Base-by-base conservation (phyloP, 2,797 vertebrate species). In the Rhinophrynus dorsalis region DNA sequence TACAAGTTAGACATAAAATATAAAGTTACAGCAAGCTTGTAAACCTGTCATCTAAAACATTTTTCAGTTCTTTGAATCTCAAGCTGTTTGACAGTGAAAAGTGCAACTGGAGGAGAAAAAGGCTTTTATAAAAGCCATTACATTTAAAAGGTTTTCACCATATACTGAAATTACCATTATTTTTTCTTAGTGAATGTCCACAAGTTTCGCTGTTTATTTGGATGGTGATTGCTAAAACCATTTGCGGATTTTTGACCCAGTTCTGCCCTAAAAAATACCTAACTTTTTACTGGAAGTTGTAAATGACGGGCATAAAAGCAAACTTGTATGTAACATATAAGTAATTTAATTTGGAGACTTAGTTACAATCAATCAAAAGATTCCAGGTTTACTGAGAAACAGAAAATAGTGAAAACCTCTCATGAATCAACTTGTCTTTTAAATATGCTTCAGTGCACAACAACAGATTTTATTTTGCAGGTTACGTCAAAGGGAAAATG, bases 111-210 rank as follows among this genome's bases (percentile, higher is more conserved):
- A n/a, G n/a, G n/a, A 66, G 68, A 79, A 79, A 76, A 27, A 60
- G 30, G 69, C 77, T 80, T 80, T 80, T 77, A 76, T 6, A 58
- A 71, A 78, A 80, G 68, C 74, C 55, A 75, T 79, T 78, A 68
- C 72, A 30, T 81, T 77, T 79, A 74, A 81, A 80, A 81, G 77
- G 57, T 77, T 79, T 80, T 67, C 18, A 6, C 76, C 56, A 80
- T 76, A 78, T 64, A 77, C 72, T 45, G n/a, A 80, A 79, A 80
- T 80, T 80, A 58, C 32, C 80, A 65, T 70, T 80, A 64, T 40
- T 79, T 77, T 12, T 63, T 67, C 8, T 44, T 65, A 69, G 69
- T 64, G 33, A 79, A 78, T 55, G 62, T 74, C 63, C 55, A 71
- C 48, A 60, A 60, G 60, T 71, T 75, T 52, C 51, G 29, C 40